phyloP scores from a whole-genome alignment of 2,888 invertebrate species.

The Drosophila infuscata region DNA sequence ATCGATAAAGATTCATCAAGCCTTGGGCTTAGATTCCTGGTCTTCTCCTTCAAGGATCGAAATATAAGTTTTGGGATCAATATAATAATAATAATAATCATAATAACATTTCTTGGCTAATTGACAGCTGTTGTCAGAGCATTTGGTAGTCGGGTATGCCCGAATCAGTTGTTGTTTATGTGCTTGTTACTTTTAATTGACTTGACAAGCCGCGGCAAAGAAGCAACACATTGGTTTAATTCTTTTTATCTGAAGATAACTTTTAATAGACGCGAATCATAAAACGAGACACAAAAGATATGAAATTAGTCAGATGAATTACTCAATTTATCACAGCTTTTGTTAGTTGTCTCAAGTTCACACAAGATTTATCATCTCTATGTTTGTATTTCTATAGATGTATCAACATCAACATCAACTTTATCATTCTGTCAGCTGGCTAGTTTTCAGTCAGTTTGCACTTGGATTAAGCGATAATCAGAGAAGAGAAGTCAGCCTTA shows the following conservation, averaged over 20 bases:
- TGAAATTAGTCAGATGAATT: background rate
- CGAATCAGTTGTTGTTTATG: background rate
- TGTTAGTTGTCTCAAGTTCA: background rate
- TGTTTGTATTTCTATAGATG: background rate
- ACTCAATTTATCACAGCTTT: conserved; percentile 7
- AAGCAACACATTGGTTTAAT: conserved; percentile 24
- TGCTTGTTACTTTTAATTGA: conserved; percentile 26
- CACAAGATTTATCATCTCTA: background rate
- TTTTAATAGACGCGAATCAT: conserved; percentile 18
- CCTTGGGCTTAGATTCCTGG: background rate
- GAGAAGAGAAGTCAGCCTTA: conserved; percentile 10
- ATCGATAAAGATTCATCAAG: background rate
- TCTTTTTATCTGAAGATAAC: conserved; percentile 36
- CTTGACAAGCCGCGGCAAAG: conserved; percentile 27
- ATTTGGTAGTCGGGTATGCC: background rate
- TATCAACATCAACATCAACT: conserved; percentile 4
- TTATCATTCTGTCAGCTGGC: conserved; percentile 38
- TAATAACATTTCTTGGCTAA: background rate
- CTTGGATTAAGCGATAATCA: conserved; percentile 16
- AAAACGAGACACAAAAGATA: conserved; percentile 34
- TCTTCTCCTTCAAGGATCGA: no score
- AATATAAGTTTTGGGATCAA: no score
- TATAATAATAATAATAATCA: no score
- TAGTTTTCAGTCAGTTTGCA: conserved; percentile 22
- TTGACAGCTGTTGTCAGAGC: background rate